Percentiles rank a stretch among this genome's conserved stretches.
Evolutionary conservation across 2,888 invertebrate species (phyloP).

Genomic region (Xestoiulus laeticollis): DNA sequence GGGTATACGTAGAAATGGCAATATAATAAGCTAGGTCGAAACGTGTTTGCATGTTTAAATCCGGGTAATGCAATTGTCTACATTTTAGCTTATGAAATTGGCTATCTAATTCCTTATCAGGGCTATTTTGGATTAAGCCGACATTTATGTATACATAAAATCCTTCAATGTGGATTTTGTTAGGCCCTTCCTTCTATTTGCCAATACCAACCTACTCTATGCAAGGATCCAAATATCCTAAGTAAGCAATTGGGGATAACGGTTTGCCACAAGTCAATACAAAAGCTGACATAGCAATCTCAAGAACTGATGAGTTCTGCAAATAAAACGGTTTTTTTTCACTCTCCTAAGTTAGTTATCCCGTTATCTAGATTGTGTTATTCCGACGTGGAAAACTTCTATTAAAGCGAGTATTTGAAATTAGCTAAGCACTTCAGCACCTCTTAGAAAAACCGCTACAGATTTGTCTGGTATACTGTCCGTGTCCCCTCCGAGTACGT

Average conservation of each 20-base stretch:
- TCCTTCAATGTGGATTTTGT: no score
- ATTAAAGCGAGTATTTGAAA: neutral
- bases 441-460: neutral
- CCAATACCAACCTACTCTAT: neutral
- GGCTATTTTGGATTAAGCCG: no score
- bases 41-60: neutral
- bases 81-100: neutral
- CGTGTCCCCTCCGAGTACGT: neutral
- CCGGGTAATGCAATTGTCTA: neutral
- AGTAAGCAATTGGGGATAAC: neutral
- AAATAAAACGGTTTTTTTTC: neutral
- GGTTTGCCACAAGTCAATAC: neutral
- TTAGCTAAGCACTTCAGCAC: constrained; percentile 3
- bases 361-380: neutral
- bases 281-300: neutral
- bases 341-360: neutral
- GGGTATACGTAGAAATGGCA: neutral
- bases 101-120: neutral
- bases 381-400: neutral
- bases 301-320: neutral
- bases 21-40: neutral
- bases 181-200: no score
- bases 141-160: no score
- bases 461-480: neutral
- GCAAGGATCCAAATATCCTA: neutral